Evolutionary conservation across 2,888 invertebrate species (phyloP).

Genomic region (Drosophila vallismaia): DNA sequence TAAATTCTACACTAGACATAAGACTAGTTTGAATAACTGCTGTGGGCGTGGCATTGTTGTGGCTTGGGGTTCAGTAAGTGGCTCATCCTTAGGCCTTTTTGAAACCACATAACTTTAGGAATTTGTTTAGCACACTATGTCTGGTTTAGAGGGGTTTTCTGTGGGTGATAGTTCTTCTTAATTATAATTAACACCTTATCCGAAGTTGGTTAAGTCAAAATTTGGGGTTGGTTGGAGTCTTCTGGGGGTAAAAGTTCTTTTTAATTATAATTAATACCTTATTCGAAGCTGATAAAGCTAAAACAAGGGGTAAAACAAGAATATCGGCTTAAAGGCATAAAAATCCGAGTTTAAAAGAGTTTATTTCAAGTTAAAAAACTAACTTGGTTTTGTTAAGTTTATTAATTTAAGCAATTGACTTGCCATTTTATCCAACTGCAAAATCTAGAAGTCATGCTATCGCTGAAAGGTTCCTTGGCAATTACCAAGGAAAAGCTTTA

Average conservation of each 20-base stretch:
- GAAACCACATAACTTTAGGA: not conserved
- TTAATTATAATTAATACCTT: too few relatives aligned
- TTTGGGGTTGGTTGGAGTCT: too few relatives aligned
- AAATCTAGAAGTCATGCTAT: not conserved
- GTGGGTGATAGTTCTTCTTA: not conserved
- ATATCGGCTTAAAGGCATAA: too few relatives aligned
- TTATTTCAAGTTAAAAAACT: not conserved
- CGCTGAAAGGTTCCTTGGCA: not conserved
- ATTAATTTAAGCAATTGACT: slow-evolving; percentile 8
- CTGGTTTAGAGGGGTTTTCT: not conserved
- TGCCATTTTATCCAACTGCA: not conserved
- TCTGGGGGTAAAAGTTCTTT: too few relatives aligned
- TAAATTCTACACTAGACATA: slow-evolving; percentile 49
- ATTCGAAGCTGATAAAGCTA: too few relatives aligned
- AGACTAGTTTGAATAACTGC: slow-evolving; percentile 53
- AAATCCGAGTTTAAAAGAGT: too few relatives aligned
- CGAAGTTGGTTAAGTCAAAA: too few relatives aligned
- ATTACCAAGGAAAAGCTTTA: not conserved
- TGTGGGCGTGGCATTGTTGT: slow-evolving; percentile 33
- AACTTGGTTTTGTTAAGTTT: not conserved
- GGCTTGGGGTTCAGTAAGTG: slow-evolving; percentile 1
- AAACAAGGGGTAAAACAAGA: too few relatives aligned
- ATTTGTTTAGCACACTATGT: not conserved
- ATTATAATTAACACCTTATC: slow-evolving; percentile 1
- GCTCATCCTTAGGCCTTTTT: not conserved